Evolutionary conservation across 2,797 vertebrate genomes (phyloP).

Genomic region (Helarctos malayanus): DNA sequence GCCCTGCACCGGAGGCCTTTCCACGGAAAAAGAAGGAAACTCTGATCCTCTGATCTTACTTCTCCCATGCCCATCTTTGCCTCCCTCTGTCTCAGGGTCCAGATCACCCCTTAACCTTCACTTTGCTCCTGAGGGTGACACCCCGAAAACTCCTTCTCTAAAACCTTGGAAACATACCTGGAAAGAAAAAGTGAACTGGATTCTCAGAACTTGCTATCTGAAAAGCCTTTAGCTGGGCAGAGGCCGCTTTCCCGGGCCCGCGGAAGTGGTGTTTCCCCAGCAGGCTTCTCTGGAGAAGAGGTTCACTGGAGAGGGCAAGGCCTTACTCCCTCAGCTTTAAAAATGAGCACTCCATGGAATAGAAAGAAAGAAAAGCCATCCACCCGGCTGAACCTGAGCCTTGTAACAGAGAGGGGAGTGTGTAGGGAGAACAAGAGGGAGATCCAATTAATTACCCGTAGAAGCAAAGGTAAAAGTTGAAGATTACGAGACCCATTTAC

Average conservation of each 20-base stretch:
- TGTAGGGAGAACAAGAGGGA: slow-evolving; percentile 81
- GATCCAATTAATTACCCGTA: slow-evolving; percentile 80
- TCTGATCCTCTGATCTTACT: background rate
- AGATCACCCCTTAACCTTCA: background rate
- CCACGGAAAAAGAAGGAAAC: too few species aligned
- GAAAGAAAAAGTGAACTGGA: background rate
- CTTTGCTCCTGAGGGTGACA: background rate
- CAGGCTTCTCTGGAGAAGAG: slow-evolving; percentile 67
- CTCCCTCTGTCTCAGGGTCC: background rate
- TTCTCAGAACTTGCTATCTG: background rate
- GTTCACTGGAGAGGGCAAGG: slow-evolving; percentile 40
- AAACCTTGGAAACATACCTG: background rate
- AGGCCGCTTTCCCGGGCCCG: background rate
- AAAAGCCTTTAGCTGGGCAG: background rate
- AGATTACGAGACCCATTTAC: slow-evolving; percentile 84
- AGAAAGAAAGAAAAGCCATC: slow-evolving; percentile 80
- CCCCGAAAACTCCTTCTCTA: background rate
- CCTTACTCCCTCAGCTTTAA: slow-evolving; percentile 75
- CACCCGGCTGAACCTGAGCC: slow-evolving; percentile 81
- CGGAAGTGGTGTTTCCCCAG: background rate
- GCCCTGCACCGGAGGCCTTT: background rate
- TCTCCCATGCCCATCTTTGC: background rate
- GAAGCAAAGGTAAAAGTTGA: slow-evolving; percentile 82
- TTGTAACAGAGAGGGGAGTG: slow-evolving; percentile 82
- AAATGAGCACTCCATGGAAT: slow-evolving; percentile 43